Percentiles rank a stretch among this genome's conserved stretches.
Conservation (phyloP, 2,113 vertebrate genomes). For the Gobius niger region DNA sequence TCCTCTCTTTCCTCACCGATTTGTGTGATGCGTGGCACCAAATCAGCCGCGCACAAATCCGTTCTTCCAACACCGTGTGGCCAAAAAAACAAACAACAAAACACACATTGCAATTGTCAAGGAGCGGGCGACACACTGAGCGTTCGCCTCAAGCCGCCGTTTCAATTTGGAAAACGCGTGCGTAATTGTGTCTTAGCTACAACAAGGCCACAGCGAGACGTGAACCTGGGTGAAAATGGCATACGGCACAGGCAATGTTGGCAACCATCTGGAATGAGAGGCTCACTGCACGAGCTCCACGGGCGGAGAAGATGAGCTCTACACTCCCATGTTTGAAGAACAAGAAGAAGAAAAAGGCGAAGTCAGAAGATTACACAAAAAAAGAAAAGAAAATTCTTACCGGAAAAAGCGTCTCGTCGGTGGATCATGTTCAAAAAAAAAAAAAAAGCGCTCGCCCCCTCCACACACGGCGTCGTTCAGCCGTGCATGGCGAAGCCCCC, state of each 20-base stretch:
- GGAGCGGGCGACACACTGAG: constrained; percentile 3
- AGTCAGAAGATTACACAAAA: neutral
- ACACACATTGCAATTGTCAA: neutral
- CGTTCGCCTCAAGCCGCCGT: constrained; percentile 20
- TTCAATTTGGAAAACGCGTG: constrained; percentile 12
- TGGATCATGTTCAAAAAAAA: constrained; percentile 39
- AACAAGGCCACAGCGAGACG: neutral
- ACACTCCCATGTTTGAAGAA: too few relatives aligned
- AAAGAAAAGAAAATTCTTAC: constrained; percentile 48
- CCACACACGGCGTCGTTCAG: constrained; percentile 5
- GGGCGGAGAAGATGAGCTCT: neutral
- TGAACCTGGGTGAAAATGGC: constrained; percentile 4
- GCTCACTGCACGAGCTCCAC: neutral
- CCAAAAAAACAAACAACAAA: neutral
- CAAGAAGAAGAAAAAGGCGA: neutral
- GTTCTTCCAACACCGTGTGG: neutral
- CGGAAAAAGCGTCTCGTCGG: constrained; percentile 39
- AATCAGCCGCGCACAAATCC: neutral
- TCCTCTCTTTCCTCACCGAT: neutral
- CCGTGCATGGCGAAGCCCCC: constrained; percentile 49
- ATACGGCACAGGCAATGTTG: constrained; percentile 17
- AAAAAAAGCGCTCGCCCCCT: constrained; percentile 34
- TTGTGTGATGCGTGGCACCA: neutral
- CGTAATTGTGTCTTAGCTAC: neutral
- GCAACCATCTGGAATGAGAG: constrained; percentile 19